Evolutionary conservation across 2,113 vertebrate species (phyloP).

Genomic region (Tachysurus vachellii): DNA sequence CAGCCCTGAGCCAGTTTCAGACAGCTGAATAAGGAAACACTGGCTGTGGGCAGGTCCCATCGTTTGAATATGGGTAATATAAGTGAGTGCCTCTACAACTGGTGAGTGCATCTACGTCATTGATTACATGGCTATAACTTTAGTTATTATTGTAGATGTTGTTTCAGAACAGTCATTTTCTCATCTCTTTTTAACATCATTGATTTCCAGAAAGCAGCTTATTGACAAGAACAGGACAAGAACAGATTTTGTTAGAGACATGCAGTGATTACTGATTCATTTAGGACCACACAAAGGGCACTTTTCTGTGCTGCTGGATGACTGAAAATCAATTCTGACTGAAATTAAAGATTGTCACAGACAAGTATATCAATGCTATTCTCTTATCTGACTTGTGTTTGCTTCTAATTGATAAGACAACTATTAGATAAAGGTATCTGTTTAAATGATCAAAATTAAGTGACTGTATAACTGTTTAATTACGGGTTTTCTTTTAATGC

Average conservation of each 20-base stretch:
- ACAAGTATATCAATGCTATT: neutral
- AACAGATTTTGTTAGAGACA: neutral
- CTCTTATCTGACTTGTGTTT: neutral
- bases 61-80: too few relatives aligned
- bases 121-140: neutral
- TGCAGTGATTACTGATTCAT: slow-evolving; percentile 2
- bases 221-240: neutral
- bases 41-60: too few relatives aligned
- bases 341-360: slow-evolving; percentile 6
- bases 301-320: neutral
- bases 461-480: neutral
- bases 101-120: neutral
- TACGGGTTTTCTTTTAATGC: neutral
- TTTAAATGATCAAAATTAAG: neutral
- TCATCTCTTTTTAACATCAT: neutral
- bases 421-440: slow-evolving; percentile 1
- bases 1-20: too few relatives aligned
- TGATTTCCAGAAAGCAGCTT: slow-evolving; percentile 17
- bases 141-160: neutral
- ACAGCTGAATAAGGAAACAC: too few relatives aligned
- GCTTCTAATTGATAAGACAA: neutral
- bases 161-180: neutral
- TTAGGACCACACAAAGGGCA: slow-evolving; percentile 3
- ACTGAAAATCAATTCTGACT: slow-evolving; percentile 22
- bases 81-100: too few relatives aligned